phyloP scores from a whole-genome alignment of 2,888 invertebrate genomes.

The Branchipolynoe longqiensis region DNA sequence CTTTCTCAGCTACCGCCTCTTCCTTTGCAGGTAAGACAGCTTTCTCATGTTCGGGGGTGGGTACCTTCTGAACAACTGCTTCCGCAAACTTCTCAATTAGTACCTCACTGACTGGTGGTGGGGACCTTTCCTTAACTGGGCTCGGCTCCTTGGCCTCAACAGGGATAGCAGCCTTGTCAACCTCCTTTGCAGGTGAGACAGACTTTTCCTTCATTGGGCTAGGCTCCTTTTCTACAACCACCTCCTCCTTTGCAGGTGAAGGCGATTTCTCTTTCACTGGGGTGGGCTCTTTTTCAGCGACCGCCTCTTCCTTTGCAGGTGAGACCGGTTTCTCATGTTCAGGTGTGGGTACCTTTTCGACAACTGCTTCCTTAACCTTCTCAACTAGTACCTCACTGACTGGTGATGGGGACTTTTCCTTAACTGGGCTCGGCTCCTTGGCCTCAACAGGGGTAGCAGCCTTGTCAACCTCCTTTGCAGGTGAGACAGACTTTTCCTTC shows the following conservation, averaged over 20 bases:
- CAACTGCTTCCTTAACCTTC: constrained; percentile 36
- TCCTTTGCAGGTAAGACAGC: not conserved
- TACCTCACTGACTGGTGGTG: not conserved
- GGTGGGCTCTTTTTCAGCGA: constrained; percentile 16
- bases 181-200: too few species aligned
- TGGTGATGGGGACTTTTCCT: constrained; percentile 27
- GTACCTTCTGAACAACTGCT: constrained; percentile 22
- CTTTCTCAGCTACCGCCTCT: not conserved
- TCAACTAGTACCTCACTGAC: not conserved
- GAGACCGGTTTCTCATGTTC: not conserved
- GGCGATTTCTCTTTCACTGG: constrained; percentile 50
- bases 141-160: not conserved
- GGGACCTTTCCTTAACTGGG: constrained; percentile 9
- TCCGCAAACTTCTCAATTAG: not conserved
- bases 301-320: constrained; percentile 32
- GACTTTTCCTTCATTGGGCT: not conserved
- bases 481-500: constrained; percentile 29
- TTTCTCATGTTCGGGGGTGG: constrained; percentile 22
- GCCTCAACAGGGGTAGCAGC: not conserved
- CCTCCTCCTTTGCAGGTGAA: not conserved
- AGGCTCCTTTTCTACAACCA: not conserved
- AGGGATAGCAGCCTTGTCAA: not conserved
- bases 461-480: not conserved
- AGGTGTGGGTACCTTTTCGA: constrained; percentile 8
- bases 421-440: constrained; percentile 30